Evolutionary conservation across 2,113 vertebrate species (phyloP).

Genomic region (Rallus limicola): DNA sequence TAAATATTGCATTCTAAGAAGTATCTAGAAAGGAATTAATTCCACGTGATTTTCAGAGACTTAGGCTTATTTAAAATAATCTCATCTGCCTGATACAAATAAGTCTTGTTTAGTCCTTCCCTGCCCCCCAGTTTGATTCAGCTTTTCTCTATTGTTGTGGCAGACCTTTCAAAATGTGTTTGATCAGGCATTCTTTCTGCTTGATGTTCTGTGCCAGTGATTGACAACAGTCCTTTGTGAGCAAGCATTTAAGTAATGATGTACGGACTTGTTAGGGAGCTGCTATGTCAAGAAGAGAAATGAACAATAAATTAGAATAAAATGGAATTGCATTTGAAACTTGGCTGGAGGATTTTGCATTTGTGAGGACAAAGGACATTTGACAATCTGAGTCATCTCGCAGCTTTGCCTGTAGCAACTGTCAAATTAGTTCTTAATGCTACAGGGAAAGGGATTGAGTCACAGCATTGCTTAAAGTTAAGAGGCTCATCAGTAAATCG

Average conservation of each 20-base stretch:
- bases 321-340: slow-evolving; percentile 45
- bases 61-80: slow-evolving; percentile 9
- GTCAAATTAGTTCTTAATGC: slow-evolving; percentile 72
- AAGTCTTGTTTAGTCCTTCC: background rate
- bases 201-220: slow-evolving; percentile 12
- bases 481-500: slow-evolving; percentile 35
- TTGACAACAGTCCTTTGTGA: slow-evolving; percentile 34
- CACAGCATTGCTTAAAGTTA: slow-evolving; percentile 63
- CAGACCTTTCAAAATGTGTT: slow-evolving; percentile 2
- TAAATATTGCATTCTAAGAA: background rate
- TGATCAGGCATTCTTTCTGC: slow-evolving; percentile 9
- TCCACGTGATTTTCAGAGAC: background rate
- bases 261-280: background rate
- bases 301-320: slow-evolving; percentile 62
- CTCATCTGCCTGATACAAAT: background rate
- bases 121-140: background rate
- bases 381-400: slow-evolving; percentile 71
- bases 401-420: slow-evolving; percentile 71
- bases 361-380: slow-evolving; percentile 66
- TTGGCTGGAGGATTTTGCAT: slow-evolving; percentile 59
- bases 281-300: slow-evolving; percentile 44
- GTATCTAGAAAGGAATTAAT: background rate
- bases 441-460: slow-evolving; percentile 55
- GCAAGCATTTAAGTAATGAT: background rate
- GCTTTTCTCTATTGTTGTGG: slow-evolving; percentile 13